These are phyloP conservation scores for Petrolisthes cinctipes DNA, from an alignment of 2,888 invertebrate genomes.

Conservation along the genomic window DNA sequence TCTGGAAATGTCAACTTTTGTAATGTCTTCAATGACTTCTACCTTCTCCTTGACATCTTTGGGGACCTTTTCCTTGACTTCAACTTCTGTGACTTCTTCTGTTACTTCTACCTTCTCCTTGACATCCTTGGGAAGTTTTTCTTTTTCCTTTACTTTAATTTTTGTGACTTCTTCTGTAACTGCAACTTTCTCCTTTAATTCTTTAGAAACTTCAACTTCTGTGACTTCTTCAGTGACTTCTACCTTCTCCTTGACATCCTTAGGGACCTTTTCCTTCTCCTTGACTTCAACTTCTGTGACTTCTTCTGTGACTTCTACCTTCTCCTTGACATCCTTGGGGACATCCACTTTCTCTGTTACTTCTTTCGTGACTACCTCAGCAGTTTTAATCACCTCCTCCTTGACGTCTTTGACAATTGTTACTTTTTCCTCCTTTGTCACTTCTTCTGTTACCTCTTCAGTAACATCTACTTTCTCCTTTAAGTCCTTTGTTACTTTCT, in stretches of 20 bases:
- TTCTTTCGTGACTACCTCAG: not conserved
- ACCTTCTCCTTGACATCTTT: not conserved
- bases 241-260: not conserved
- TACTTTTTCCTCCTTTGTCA: conserved; percentile 34
- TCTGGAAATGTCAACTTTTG: not conserved
- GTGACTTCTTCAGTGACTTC: not conserved
- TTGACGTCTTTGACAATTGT: not conserved
- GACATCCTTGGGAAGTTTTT: conserved; percentile 67
- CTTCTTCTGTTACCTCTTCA: conserved; percentile 23
- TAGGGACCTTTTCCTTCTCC: not conserved
- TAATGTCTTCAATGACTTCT: not conserved
- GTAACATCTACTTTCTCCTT: not conserved
- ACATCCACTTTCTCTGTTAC: conserved; percentile 5
- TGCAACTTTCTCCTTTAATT: not conserved
- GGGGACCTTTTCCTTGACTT: not conserved
- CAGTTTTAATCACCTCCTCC: not conserved
- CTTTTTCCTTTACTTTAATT: not conserved
- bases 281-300: not conserved
- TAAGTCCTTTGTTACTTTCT: not conserved
- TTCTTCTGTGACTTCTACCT: not conserved
- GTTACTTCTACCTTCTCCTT: not conserved
- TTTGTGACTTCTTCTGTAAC: not conserved
- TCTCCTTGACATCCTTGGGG: not conserved
- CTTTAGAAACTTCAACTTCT: not conserved
- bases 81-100: not conserved